These are phyloP conservation scores for Capitulum mitella DNA, from an alignment of 2,888 invertebrate species.

Conservation along the genomic window DNA sequence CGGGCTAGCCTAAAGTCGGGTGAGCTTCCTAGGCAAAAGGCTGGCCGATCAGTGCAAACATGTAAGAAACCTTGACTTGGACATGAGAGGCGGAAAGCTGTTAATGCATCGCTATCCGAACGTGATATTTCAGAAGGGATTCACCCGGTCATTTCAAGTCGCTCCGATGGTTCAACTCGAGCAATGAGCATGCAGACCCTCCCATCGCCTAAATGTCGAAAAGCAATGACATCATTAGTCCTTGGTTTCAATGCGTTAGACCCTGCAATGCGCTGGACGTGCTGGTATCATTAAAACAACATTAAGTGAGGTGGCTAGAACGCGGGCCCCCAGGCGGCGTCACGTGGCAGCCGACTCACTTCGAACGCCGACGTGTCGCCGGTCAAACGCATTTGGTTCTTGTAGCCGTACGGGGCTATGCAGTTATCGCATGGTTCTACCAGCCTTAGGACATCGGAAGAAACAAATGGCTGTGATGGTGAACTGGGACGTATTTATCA, in stretches of 20 bases:
- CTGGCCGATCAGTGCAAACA: too few relatives aligned
- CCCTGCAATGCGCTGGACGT: not conserved
- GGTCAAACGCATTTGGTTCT: not conserved
- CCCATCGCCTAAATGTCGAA: not conserved
- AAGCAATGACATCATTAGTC: not conserved
- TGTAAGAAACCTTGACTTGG: too few relatives aligned
- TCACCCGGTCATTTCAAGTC: too few relatives aligned
- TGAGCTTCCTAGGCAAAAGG: too few relatives aligned
- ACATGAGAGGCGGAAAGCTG: too few relatives aligned
- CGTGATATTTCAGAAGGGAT: too few relatives aligned
- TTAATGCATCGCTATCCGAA: too few relatives aligned
- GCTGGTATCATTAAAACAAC: not conserved
- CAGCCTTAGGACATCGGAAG: not conserved
- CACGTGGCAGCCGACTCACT: not conserved
- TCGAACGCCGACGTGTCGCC: not conserved
- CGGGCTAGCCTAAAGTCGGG: too few relatives aligned
- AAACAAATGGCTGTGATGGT: not conserved
- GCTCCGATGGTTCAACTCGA: too few relatives aligned
- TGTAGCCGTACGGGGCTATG: not conserved
- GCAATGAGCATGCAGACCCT: too few relatives aligned
- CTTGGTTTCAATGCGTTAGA: not conserved
- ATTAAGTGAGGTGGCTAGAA: not conserved
- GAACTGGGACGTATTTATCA: too few relatives aligned
- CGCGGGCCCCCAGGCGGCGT: not conserved
- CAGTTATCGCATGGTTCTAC: not conserved